Base-by-base conservation (phyloP, 2,888 invertebrate species). In the Uropetala carovei region DNA sequence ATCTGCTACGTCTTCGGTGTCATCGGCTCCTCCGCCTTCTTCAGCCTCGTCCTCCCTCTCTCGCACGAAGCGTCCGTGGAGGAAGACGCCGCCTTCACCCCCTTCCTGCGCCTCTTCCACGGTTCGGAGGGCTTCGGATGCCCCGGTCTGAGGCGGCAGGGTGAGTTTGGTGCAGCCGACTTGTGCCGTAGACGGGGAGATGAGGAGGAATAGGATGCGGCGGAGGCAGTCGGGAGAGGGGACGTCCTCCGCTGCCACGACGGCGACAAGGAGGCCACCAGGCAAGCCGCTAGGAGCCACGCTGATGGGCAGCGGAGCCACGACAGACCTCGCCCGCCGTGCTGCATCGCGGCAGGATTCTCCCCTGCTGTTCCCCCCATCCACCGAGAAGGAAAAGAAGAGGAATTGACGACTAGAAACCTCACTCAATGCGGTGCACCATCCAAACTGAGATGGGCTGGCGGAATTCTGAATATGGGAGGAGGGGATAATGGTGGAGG, bases 261-360 rank as follows among this genome's bases (percentile, higher is more conserved):
- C 10, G 92, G 59, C 11, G 92, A 92, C 16, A 92, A 43, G 4
- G 92, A 64, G 18, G 84, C 59, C 68, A 92, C 18, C 43, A 92
- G 60, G 56, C 92, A 92, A 64, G 85, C 93, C 68, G 94, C 92
- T n/a, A 94, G 93, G 92, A 94, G 93, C 94, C 94, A 93, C 16
- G 94, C 93, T 7, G 94, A 94, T 16, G 94, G 94, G 43, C 93
- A 94, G 75, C 93, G 94, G 59, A 94, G 93, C 94, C 94, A 94
- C 89, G 94, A 94, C 57, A 94, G 93, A 11, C 94, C 94, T 56
- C 94, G 92, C 5, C 94, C 94, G 14, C 94, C 92, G 93, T 96
- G 96, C 94, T 97, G 97, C 97, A 97, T 97, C 14, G 97, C 97
- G 43, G 97, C 97, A 92, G 97, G 97, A 95, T 97, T 97, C 95